Evolutionary conservation across 2,113 vertebrate species (phyloP).

Genomic region (Balaeniceps rex): DNA sequence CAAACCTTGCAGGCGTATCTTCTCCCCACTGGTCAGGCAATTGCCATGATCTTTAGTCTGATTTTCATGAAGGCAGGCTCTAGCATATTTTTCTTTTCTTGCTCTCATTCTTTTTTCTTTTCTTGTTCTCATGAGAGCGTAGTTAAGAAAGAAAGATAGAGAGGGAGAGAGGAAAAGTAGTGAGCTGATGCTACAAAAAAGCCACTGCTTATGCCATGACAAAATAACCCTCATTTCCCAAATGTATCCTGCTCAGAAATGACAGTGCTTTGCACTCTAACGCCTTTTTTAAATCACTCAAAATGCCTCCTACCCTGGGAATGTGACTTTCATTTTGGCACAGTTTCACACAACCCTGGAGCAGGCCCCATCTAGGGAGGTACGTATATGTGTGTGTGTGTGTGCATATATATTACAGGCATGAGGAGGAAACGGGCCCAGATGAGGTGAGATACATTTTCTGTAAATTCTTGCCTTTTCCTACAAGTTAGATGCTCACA

Average conservation of each 20-base stretch:
- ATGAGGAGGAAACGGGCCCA: background rate
- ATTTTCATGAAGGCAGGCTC: background rate
- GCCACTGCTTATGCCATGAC: background rate
- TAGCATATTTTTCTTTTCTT: background rate
- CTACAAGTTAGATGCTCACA: background rate
- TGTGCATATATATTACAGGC: background rate
- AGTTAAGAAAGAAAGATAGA: background rate
- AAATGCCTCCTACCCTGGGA: background rate
- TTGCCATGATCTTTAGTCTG: background rate
- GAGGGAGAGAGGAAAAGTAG: background rate
- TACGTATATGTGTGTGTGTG: fast-evolving
- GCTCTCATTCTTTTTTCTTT: background rate
- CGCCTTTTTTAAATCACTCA: background rate
- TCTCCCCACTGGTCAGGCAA: background rate
- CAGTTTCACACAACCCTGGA: background rate
- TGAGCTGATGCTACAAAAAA: background rate
- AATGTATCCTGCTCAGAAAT: background rate
- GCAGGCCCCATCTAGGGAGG: background rate
- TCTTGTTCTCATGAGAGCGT: background rate
- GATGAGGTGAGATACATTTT: background rate
- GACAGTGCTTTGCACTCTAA: background rate
- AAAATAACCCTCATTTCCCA: conserved; percentile 2
- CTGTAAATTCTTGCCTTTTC: background rate
- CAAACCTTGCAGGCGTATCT: background rate
- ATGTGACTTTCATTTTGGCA: background rate